Evolutionary conservation across 2,113 vertebrate species (phyloP), one percentile per base, ranked within the genome.

Genomic region (Orycteropus afer): DNA sequence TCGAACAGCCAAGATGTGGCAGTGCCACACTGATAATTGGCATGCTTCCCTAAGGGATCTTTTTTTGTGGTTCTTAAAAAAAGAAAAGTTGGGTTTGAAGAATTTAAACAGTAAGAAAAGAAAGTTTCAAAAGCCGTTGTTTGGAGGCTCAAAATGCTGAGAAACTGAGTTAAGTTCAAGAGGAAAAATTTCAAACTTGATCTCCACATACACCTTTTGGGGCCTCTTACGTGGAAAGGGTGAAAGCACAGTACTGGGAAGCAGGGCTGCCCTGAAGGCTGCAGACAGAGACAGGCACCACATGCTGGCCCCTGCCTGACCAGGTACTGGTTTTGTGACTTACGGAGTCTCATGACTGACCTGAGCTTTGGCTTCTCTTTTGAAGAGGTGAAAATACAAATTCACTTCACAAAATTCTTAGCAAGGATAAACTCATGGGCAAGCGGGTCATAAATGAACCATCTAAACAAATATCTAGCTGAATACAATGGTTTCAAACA

Each of bases 81-180:
- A 78, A 37, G 40, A n/a, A 91, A 87, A 59, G n/a, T 10, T 86
- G 37, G n/a, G 40, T 82, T 87, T 95, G 59, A 95, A 93, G 42
- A 91, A 94, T 65, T 86, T 61, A 79, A n/a, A 79, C 2, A 79
- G 49, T 85, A 85, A 88, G 40, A n/a, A n/a, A n/a, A n/a, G n/a
- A 27, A 32, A 63, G 27, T 27, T 15, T 53, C 27, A 63, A 63
- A 63, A 27, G 25, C 18, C n/a, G n/a, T n/a, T 84, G 63, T 93
- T 65, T 61, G 79, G 79, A 63, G 20, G n/a, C 47, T 90, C n/a
- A n/a, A 53, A 90, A n/a, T n/a, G n/a, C n/a, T n/a, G 34, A 86
- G 55, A 92, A 90, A 79, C 20, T 17, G 42, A 89, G 79, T 63
- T 74, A 82, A 57, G 4, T 51, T 86, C 15, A 32, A 95, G 91